Percentiles rank a stretch among this genome's conserved stretches.
phyloP scores from a whole-genome alignment of 2,113 vertebrate species.

The Phrynosoma platyrhinos region DNA sequence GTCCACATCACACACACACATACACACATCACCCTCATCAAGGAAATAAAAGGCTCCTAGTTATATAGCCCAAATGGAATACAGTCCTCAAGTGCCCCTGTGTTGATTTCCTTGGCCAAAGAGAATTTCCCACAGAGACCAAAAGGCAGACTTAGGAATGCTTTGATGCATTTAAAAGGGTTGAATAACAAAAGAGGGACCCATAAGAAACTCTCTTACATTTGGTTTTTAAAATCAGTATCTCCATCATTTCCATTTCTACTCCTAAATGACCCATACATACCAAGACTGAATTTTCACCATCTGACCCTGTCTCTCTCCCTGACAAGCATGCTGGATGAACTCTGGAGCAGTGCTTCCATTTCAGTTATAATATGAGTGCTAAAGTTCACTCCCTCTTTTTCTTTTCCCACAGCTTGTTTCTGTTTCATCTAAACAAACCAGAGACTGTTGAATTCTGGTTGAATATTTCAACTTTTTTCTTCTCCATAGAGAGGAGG shows the following conservation, averaged over 20 bases:
- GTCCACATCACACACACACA: slow-evolving; percentile 22
- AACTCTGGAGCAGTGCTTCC: not conserved
- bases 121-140: not conserved
- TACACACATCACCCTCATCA: slow-evolving; percentile 44
- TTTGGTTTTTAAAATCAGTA: not conserved
- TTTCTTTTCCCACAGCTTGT: not conserved
- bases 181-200: slow-evolving; percentile 26
- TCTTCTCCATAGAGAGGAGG: slow-evolving; percentile 11
- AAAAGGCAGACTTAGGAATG: slow-evolving; percentile 55
- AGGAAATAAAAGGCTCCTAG: slow-evolving; percentile 65
- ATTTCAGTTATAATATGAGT: not conserved
- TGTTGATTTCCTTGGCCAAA: slow-evolving; percentile 57
- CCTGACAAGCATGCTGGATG: not conserved
- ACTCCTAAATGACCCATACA: not conserved
- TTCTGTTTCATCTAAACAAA: not conserved
- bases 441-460: not conserved
- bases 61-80: slow-evolving; percentile 64
- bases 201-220: slow-evolving; percentile 23
- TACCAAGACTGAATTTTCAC: not conserved
- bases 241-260: slow-evolving; percentile 8
- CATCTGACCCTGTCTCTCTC: slow-evolving; percentile 15
- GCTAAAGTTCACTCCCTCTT: not conserved
- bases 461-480: slow-evolving; percentile 1
- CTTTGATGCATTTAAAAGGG: slow-evolving; percentile 63
- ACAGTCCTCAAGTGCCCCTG: slow-evolving; percentile 35